Evolutionary conservation across 2,888 invertebrate species (phyloP), one percentile per base, ranked within the genome.

Genomic region (Drosophila ezoana): DNA sequence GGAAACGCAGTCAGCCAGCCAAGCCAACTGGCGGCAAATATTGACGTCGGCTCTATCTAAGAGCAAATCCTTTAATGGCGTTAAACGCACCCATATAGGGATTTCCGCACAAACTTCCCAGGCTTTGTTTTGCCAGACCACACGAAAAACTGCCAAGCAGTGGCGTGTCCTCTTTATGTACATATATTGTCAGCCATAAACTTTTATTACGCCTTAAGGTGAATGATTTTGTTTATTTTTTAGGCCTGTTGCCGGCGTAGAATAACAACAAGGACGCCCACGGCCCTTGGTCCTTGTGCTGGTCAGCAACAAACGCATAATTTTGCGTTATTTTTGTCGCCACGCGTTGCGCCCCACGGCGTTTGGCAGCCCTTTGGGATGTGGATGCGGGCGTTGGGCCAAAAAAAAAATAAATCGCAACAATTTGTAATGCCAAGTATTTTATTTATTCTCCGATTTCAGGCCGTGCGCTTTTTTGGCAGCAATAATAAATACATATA

Each of bases 181-280:
- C 73, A 65, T 71, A 78, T 75, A 65, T 71, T 81, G 75, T 77
- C 89, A 76, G 69, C 79, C 87, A 90, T 90, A 87, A 90, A 90
- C 88, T 90, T 90, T 90, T 90, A 89, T 90, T 87, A 89, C 65
- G 84, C 87, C 88, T 81, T 80, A 77, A 89, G 90, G 90, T 89
- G 81, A 90, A 87, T 90, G 88, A 85, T 89, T 87, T 89, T 89
- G 87, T 89, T 89, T 87, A 86, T 88, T 81, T 84, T 88, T 82
- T 79, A 77, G 78, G 76, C 79, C 44, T 44, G 16, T 23, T 44
- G 54, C 54, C 44, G 10, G 14, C 75, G 61, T 59, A n/a, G 64
- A 57, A 64, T 48, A 76, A 47, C 63, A 65, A 47, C 65, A 59
- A 48, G 43, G 54, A 43, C 49, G 52, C 16, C 33, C n/a, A 16